These are phyloP conservation scores for Trachelipus rathkii DNA, from an alignment of 1,140 invertebrate genomes.

Conservation along the genomic window DNA sequence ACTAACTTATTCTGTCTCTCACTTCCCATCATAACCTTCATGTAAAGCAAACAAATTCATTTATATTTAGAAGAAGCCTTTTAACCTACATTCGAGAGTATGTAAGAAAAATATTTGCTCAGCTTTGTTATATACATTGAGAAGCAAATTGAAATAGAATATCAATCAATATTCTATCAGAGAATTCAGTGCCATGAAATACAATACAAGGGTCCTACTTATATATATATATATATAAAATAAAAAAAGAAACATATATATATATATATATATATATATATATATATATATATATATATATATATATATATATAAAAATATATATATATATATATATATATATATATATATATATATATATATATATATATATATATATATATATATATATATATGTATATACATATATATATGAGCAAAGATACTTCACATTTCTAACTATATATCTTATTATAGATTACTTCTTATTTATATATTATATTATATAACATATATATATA, in stretches of 20 bases:
- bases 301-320: constrained; percentile 17
- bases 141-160: too few relatives aligned
- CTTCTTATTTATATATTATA: too few relatives aligned
- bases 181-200: too few relatives aligned
- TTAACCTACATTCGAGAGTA: not conserved
- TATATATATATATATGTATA: constrained; percentile 16
- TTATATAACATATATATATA: too few relatives aligned
- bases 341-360: constrained; percentile 19
- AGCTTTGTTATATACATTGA: not conserved
- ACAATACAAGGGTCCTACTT: too few relatives aligned
- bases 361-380: constrained; percentile 11
- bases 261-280: not conserved
- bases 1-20: too few relatives aligned
- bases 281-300: constrained; percentile 14
- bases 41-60: too few relatives aligned
- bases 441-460: too few relatives aligned
- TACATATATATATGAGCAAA: not conserved
- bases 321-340: constrained; percentile 20
- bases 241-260: not conserved
- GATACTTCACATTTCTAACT: too few relatives aligned
- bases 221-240: too few relatives aligned
- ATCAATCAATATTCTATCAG: too few relatives aligned
- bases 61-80: not conserved
- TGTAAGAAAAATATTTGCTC: not conserved
- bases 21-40: too few relatives aligned